Percentiles rank a stretch among this genome's conserved stretches.
Evolutionary conservation across 1,140 invertebrate genomes (phyloP).

Genomic region (Lordiphosa mommai): DNA sequence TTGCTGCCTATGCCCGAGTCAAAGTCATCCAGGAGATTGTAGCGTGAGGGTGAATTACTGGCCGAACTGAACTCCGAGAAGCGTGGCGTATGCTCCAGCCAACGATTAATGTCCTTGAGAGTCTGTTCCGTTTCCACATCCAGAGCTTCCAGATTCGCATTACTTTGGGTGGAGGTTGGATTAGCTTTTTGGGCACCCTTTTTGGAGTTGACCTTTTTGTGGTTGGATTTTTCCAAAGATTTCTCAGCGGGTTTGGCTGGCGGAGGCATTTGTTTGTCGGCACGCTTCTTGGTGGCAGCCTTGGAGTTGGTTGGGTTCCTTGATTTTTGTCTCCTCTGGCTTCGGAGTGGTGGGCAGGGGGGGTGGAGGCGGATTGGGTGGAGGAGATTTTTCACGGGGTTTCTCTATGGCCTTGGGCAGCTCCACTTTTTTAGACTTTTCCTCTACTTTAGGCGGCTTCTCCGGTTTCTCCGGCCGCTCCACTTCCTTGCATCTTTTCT

Average conservation of each 20-base stretch:
- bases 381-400: background rate
- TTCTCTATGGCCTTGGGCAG: conserved; percentile 27
- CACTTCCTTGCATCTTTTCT: conserved; percentile 37
- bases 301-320: conserved; percentile 7
- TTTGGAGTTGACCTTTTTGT: conserved; percentile 54
- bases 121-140: conserved; percentile 90
- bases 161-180: conserved; percentile 79
- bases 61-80: conserved; percentile 87
- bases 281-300: conserved; percentile 36
- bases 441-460: conserved; percentile 5
- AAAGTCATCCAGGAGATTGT: conserved; percentile 81
- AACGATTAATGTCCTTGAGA: conserved; percentile 92
- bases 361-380: background rate
- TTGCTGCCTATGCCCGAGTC: conserved; percentile 75
- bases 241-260: conserved; percentile 60
- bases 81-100: conserved; percentile 90
- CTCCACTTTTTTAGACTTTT: conserved; percentile 50
- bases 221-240: conserved; percentile 32
- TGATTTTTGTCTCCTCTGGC: conserved; percentile 21
- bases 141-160: conserved; percentile 87
- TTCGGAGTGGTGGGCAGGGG: conserved; percentile 7
- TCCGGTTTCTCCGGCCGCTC: conserved; percentile 22
- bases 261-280: conserved; percentile 64
- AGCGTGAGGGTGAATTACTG: conserved; percentile 85
- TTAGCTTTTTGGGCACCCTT: conserved; percentile 48